phyloP scores from a whole-genome alignment of 2,113 vertebrate species.

The Gymnarchus niloticus region DNA sequence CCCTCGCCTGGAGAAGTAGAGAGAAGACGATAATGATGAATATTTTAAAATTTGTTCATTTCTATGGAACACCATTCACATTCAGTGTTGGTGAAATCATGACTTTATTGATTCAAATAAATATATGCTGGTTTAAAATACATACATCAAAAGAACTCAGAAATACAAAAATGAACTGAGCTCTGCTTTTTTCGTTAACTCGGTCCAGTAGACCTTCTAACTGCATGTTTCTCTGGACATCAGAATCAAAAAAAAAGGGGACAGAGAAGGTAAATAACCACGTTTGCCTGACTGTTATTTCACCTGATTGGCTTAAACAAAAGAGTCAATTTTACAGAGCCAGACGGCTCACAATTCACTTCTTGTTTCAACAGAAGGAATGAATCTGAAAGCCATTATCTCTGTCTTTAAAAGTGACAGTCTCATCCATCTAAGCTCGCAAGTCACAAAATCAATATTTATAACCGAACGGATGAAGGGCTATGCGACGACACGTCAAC shows the following conservation, averaged over 20 bases:
- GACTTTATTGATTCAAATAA: background rate
- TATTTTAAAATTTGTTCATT: background rate
- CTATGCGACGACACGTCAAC: conserved; percentile 27
- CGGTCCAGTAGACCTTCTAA: conserved; percentile 80
- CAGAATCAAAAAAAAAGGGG: conserved; percentile 64
- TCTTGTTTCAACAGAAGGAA: conserved; percentile 44
- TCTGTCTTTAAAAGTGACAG: conserved; percentile 28
- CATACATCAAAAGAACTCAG: conserved; percentile 9
- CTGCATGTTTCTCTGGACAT: conserved; percentile 88
- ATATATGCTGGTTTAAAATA: background rate
- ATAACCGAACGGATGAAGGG: conserved; percentile 28
- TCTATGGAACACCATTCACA: no score
- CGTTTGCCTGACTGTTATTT: conserved; percentile 26
- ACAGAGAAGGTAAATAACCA: conserved; percentile 15
- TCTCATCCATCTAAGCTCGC: conserved; percentile 22
- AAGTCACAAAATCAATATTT: conserved; percentile 59
- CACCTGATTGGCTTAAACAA: conserved; percentile 31
- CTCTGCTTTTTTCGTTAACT: conserved; percentile 80
- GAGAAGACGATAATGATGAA: background rate
- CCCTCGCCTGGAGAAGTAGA: no score
- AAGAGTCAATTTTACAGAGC: conserved; percentile 19
- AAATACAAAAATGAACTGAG: conserved; percentile 50
- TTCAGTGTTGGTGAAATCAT: background rate
- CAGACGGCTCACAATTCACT: conserved; percentile 35
- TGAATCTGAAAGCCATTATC: conserved; percentile 36